phyloP scores from a whole-genome alignment of 2,888 invertebrate genomes.

The Eutolmus rufibarbis region DNA sequence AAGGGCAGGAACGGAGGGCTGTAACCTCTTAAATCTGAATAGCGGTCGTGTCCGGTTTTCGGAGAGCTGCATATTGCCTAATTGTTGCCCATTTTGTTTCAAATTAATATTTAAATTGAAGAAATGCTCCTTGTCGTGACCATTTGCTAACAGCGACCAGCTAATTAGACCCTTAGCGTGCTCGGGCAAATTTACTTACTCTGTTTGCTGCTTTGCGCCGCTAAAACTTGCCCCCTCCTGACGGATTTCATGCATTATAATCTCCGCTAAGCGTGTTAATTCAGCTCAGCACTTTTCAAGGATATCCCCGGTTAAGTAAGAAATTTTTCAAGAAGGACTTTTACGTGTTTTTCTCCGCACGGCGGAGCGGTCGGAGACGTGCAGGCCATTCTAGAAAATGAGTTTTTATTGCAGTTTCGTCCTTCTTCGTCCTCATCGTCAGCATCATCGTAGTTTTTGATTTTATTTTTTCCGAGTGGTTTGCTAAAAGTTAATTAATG shows the following conservation, averaged over 20 bases:
- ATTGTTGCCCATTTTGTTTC: neutral
- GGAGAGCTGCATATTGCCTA: neutral
- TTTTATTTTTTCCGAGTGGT: neutral
- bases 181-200: neutral
- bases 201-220: neutral
- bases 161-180: neutral
- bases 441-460: neutral
- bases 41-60: neutral
- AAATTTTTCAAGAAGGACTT: neutral
- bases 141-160: neutral
- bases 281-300: neutral
- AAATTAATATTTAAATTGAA: neutral
- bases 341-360: neutral
- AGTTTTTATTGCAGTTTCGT: neutral
- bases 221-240: neutral
- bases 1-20: neutral
- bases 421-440: neutral
- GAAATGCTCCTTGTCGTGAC: neutral
- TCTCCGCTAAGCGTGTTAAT: neutral
- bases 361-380: neutral
- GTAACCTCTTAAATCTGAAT: neutral
- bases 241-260: neutral
- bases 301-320: neutral
- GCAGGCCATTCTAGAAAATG: neutral
- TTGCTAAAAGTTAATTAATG: neutral